Evolutionary conservation across 2,888 invertebrate species (phyloP).

Genomic region (Ennomos fuscantarius): DNA sequence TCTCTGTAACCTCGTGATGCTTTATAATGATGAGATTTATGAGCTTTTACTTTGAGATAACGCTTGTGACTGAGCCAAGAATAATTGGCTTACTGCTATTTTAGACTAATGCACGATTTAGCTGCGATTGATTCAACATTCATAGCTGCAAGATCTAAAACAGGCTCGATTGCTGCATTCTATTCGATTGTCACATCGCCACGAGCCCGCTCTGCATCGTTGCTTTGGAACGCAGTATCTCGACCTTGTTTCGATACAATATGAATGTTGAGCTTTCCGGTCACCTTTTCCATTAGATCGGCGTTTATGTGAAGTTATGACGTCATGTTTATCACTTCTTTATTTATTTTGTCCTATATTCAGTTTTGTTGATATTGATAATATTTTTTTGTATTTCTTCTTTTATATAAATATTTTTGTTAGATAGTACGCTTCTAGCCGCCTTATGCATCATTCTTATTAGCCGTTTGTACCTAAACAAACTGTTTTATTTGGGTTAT

Average conservation of each 20-base stretch:
- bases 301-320: slow-evolving; percentile 1
- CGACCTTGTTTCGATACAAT: slow-evolving; percentile 46
- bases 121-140: neutral
- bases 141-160: slow-evolving; percentile 14
- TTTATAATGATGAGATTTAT: no score
- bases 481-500: no score
- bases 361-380: no score
- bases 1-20: no score
- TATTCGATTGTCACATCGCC: slow-evolving; percentile 40
- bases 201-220: slow-evolving; percentile 36
- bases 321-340: neutral
- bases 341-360: no score
- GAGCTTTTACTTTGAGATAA: no score
- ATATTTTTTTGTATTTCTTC: no score
- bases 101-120: slow-evolving; percentile 1
- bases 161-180: slow-evolving; percentile 20
- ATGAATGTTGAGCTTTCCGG: slow-evolving; percentile 34
- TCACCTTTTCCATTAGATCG: slow-evolving; percentile 19
- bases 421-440: neutral
- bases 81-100: no score
- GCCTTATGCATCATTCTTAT: no score
- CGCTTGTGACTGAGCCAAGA: neutral
- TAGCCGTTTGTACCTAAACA: no score
- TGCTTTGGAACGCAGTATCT: slow-evolving; percentile 47
- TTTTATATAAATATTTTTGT: neutral